A percentile compares a stretch with the other conserved stretches of the same genome.
These are phyloP conservation scores for Dorcus parallelipipedus DNA, from an alignment of 2,888 invertebrate genomes.

Conservation along the genomic window DNA sequence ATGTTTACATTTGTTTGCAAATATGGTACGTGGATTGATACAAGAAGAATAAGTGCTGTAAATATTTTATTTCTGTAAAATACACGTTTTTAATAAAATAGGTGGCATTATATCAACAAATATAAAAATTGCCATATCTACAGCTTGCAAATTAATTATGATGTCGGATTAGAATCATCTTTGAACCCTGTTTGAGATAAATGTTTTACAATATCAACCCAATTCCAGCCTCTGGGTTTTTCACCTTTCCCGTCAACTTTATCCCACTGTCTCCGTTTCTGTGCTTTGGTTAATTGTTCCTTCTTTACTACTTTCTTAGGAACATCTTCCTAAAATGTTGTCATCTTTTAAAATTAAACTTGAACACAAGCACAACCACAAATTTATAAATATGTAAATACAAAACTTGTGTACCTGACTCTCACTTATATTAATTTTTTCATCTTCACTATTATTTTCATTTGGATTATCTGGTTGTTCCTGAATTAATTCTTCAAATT, in stretches of 20 bases:
- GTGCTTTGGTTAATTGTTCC: slow-evolving; percentile 86
- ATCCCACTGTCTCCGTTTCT: slow-evolving; percentile 87
- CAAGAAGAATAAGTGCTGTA: not conserved
- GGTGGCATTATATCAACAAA: slow-evolving; percentile 26
- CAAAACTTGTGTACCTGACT: slow-evolving; percentile 16
- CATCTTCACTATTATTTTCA: slow-evolving; percentile 48
- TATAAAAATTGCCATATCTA: slow-evolving; percentile 22
- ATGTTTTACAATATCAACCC: slow-evolving; percentile 96
- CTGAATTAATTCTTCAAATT: slow-evolving; percentile 64
- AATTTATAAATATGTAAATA: not conserved
- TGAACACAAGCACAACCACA: not conserved
- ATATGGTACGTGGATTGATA: not conserved
- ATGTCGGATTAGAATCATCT: slow-evolving; percentile 40
- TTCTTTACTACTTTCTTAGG: slow-evolving; percentile 65
- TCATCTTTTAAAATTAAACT: too few species aligned
- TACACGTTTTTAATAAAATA: slow-evolving; percentile 16
- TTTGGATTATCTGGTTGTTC: slow-evolving; percentile 63
- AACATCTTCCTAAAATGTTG: slow-evolving; percentile 41
- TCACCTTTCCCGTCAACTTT: slow-evolving; percentile 77
- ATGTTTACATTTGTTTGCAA: not conserved
- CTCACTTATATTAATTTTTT: slow-evolving; percentile 48
- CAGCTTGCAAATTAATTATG: slow-evolving; percentile 24
- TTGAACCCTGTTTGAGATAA: slow-evolving; percentile 75
- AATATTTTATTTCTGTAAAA: slow-evolving; percentile 14
- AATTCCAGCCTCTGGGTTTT: slow-evolving; percentile 85